Percentiles rank a stretch among this genome's conserved stretches.
phyloP scores from a whole-genome alignment of 2,797 vertebrate genomes.

The Psittacula echo region DNA sequence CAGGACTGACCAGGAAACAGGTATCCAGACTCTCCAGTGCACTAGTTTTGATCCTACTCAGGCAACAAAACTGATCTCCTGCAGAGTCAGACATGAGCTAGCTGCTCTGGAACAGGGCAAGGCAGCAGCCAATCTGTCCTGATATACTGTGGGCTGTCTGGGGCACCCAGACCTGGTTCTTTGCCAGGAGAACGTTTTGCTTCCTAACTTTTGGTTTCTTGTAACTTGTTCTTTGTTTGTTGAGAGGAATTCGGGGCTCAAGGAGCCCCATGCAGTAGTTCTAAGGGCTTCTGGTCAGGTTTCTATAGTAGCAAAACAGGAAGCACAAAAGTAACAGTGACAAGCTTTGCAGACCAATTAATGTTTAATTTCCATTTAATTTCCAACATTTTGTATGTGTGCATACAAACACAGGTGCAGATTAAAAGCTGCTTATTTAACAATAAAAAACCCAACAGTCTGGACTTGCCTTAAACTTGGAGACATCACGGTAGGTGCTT shows the following conservation, averaged over 20 bases:
- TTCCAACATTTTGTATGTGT: neutral
- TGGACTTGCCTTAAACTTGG: neutral
- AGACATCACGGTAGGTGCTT: neutral
- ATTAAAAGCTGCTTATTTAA: neutral
- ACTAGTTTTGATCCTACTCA: neutral
- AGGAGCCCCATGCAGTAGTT: neutral
- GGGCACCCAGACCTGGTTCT: neutral
- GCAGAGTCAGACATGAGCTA: neutral
- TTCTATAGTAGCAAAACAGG: neutral
- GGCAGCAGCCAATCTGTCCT: neutral
- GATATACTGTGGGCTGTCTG: neutral
- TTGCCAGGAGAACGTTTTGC: neutral
- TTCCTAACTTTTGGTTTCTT: neutral
- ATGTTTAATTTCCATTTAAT: neutral
- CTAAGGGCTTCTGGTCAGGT: neutral
- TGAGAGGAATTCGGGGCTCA: neutral
- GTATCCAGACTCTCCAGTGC: neutral
- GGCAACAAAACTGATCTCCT: neutral
- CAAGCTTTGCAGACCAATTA: neutral
- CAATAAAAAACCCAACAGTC: neutral
- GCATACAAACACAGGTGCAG: neutral
- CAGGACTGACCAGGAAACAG: neutral
- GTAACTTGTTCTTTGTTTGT: neutral
- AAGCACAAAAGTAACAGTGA: neutral
- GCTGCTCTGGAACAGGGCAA: neutral